Conservation (phyloP, 1,140 invertebrate genomes). For the Drosophila nannoptera region DNA sequence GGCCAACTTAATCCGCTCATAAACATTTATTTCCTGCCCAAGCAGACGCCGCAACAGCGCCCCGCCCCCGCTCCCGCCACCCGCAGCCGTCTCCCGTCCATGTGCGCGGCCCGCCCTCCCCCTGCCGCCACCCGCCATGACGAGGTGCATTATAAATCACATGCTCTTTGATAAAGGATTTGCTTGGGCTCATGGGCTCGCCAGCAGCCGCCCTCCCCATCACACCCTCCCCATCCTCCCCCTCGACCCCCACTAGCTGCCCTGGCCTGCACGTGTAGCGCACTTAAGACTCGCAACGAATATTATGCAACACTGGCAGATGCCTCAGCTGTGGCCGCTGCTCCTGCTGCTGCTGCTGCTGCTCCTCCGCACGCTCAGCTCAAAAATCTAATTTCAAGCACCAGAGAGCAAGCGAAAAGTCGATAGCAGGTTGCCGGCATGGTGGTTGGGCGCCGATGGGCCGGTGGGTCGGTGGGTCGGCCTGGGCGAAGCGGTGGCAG, state of each 20-base stretch:
- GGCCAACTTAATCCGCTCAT: constrained; percentile 55
- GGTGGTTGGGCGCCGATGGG: background rate
- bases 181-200: background rate
- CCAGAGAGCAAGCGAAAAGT: constrained; percentile 40
- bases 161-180: constrained; percentile 16
- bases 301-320: constrained; percentile 15
- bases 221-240: too few species aligned
- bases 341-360: background rate
- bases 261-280: constrained; percentile 10
- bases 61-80: background rate
- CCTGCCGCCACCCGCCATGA: background rate
- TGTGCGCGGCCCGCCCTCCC: background rate
- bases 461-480: too few species aligned
- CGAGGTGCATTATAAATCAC: constrained; percentile 41
- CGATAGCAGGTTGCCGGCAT: background rate
- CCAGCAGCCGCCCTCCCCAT: too few species aligned
- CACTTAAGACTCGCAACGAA: constrained; percentile 40
- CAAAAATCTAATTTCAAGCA: constrained; percentile 63
- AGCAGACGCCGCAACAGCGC: background rate
- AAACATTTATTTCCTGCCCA: constrained; percentile 43
- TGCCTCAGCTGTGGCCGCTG: too few species aligned
- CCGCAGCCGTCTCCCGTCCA: too few species aligned
- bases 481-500: background rate
- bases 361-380: constrained; percentile 14
- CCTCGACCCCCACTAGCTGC: background rate